Conservation (phyloP, 2,113 vertebrate genomes). For the Prionailurus viverrinus region DNA sequence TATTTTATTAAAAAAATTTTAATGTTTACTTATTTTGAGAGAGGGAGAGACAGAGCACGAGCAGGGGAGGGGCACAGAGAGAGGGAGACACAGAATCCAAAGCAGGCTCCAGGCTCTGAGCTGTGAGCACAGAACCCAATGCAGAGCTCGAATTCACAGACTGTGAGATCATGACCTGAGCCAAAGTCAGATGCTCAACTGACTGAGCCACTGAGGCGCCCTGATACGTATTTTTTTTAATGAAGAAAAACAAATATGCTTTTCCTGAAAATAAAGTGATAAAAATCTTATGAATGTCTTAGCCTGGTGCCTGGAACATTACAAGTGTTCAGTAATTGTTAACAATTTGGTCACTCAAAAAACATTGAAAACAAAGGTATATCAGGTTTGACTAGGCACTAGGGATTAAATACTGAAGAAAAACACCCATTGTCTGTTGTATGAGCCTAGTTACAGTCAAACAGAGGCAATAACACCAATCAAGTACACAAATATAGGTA, state of each 20-base stretch:
- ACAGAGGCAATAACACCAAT: neutral
- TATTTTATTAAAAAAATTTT: neutral
- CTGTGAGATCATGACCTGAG: too few species aligned
- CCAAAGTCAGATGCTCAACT: too few species aligned
- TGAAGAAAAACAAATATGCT: neutral
- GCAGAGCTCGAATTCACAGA: too few species aligned
- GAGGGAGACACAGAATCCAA: too few species aligned
- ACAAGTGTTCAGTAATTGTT: neutral
- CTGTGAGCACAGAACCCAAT: too few species aligned
- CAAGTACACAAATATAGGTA: neutral
- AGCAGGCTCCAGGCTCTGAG: too few species aligned
- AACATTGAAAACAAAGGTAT: neutral
- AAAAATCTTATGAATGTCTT: slow-evolving; percentile 3
- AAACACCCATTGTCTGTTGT: neutral
- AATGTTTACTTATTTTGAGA: too few species aligned
- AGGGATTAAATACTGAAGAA: neutral
- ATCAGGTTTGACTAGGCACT: neutral
- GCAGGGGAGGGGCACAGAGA: too few species aligned
- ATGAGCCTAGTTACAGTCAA: neutral
- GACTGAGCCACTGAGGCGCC: too few species aligned
- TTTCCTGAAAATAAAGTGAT: slow-evolving; percentile 23
- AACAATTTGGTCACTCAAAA: neutral
- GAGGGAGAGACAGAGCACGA: too few species aligned
- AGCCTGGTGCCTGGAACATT: neutral
- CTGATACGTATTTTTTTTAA: neutral